These are phyloP conservation scores for Eulemur macaco DNA, from an alignment of 2,113 vertebrate species.

Conservation along the genomic window DNA sequence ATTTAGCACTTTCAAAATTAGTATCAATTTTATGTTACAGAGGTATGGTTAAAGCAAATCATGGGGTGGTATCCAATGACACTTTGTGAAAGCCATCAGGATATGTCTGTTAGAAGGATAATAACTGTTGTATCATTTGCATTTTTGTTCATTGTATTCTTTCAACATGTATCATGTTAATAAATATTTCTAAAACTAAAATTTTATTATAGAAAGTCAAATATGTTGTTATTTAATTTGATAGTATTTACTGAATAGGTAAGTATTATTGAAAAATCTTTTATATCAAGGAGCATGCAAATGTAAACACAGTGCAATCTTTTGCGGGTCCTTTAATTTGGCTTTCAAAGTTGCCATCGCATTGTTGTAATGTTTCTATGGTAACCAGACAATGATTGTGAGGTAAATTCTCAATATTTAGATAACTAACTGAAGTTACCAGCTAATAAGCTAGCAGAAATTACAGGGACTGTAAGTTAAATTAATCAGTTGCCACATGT, in stretches of 20 bases:
- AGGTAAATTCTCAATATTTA: not conserved
- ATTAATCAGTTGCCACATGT: not conserved
- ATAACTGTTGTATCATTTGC: not conserved
- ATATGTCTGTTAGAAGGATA: not conserved
- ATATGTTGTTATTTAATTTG: not conserved
- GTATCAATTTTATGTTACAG: not conserved
- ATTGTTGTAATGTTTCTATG: fast-evolving
- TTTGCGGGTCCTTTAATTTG: not conserved
- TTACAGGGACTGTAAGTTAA: not conserved
- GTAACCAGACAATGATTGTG: not conserved
- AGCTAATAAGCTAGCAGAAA: not conserved
- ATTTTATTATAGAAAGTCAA: not conserved
- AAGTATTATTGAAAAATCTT: not conserved
- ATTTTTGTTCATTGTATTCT: not conserved
- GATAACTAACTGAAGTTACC: not conserved
- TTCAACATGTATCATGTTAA: not conserved
- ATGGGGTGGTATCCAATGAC: not conserved
- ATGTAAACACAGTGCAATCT: not conserved
- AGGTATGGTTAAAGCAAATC: not conserved
- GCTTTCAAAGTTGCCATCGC: not conserved
- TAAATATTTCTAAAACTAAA: not conserved
- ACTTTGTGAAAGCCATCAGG: not conserved
- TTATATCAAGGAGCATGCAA: not conserved
- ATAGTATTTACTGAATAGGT: not conserved
- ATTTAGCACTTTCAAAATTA: not conserved